These are phyloP conservation scores for Actinia tenebrosa DNA, from an alignment of 64 coral and sea anemone species.

Conservation along the genomic window DNA sequence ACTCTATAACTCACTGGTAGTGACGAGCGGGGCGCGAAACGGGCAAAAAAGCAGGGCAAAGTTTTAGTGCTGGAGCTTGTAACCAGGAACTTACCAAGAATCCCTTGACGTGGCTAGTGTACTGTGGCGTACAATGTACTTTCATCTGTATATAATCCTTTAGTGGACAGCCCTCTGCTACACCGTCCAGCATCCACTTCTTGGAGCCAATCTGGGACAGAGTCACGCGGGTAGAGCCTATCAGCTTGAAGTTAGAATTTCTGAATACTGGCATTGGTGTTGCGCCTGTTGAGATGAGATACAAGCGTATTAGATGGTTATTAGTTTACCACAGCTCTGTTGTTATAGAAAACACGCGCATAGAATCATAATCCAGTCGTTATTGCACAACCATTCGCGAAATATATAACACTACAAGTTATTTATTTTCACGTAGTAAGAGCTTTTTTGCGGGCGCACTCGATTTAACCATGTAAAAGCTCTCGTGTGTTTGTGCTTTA, in stretches of 20 bases:
- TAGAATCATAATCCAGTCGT: background rate
- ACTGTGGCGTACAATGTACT: slow-evolving; percentile 69
- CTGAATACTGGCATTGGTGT: slow-evolving; percentile 47
- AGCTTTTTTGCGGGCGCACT: too few species aligned
- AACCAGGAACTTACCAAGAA: slow-evolving; percentile 67
- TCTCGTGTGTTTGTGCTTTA: too few species aligned
- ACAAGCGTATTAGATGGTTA: background rate
- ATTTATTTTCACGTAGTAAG: too few species aligned
- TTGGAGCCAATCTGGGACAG: slow-evolving; percentile 40
- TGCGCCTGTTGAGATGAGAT: background rate
- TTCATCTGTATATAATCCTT: slow-evolving; percentile 62
- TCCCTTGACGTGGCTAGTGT: slow-evolving; percentile 78
- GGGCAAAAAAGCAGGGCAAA: too few species aligned
- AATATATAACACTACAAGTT: too few species aligned
- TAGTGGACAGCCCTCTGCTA: slow-evolving; percentile 65
- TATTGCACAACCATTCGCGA: background rate
- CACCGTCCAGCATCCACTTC: slow-evolving; percentile 29
- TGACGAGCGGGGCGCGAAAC: too few species aligned
- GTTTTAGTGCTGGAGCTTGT: too few species aligned
- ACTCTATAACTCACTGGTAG: too few species aligned
- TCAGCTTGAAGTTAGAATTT: slow-evolving; percentile 46
- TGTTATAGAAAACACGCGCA: background rate
- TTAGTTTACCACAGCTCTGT: background rate
- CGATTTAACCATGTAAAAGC: too few species aligned
- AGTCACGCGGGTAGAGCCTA: slow-evolving; percentile 43